Evolutionary conservation across 2,113 vertebrate species (phyloP).

Genomic region (Lophius piscatorius): DNA sequence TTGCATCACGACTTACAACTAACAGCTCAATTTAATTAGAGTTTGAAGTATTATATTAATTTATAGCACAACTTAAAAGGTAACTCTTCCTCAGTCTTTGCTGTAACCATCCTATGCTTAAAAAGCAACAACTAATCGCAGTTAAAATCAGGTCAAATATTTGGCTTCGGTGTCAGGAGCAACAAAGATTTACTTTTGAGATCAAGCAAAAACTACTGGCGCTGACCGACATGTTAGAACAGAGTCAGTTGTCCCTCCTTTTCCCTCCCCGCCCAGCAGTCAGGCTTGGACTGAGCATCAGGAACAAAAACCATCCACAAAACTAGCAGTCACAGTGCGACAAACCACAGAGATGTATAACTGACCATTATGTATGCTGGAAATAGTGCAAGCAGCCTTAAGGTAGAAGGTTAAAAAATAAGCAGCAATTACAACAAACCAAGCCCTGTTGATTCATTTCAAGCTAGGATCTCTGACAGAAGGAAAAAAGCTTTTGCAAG

Average conservation of each 20-base stretch:
- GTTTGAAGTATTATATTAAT: too few species aligned
- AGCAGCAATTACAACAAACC: slow-evolving; percentile 57
- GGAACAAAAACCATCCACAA: slow-evolving; percentile 56
- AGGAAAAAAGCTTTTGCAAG: slow-evolving; percentile 17
- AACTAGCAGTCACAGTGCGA: slow-evolving; percentile 58
- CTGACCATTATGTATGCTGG: slow-evolving; percentile 57
- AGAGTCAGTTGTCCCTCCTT: slow-evolving; percentile 63
- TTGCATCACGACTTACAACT: too few species aligned
- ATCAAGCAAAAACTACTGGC: slow-evolving; percentile 7
- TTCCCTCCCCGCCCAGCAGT: slow-evolving; percentile 59
- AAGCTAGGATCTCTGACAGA: slow-evolving; percentile 4
- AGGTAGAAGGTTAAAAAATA: slow-evolving; percentile 44
- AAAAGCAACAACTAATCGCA: too few species aligned
- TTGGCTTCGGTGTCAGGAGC: too few species aligned
- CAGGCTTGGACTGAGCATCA: slow-evolving; percentile 59
- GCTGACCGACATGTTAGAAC: slow-evolving; percentile 70
- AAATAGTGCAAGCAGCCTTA: slow-evolving; percentile 64
- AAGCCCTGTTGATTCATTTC: slow-evolving; percentile 37
- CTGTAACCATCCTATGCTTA: too few species aligned
- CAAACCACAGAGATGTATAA: slow-evolving; percentile 42
- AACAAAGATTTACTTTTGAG: too few species aligned
- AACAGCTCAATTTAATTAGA: too few species aligned
- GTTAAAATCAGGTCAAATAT: too few species aligned
- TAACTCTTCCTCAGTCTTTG: too few species aligned
- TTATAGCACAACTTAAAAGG: too few species aligned